Conservation (phyloP, 1,140 invertebrate genomes). For the Drosophila teissieri region DNA sequence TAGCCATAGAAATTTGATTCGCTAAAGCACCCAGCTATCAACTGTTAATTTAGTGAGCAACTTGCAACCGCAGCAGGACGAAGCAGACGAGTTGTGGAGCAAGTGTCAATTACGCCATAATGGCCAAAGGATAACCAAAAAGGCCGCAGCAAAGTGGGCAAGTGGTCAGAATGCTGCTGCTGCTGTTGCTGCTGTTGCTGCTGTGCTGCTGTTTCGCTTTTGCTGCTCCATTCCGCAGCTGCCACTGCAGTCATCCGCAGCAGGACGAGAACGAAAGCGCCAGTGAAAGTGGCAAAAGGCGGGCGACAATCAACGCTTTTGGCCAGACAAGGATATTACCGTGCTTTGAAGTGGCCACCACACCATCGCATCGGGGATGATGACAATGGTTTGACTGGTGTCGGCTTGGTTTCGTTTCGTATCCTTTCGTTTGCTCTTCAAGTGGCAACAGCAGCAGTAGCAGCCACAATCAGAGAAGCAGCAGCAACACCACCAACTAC, state of each 20-base stretch:
- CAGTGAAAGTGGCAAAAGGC: conserved; percentile 57
- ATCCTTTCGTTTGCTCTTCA: conserved; percentile 7
- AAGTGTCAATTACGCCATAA: conserved; percentile 81
- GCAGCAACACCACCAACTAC: conserved; percentile 3
- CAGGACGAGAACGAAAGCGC: conserved; percentile 22
- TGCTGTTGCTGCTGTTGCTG: conserved; percentile 2
- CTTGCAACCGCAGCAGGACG: conserved; percentile 4
- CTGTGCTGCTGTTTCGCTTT: conserved; percentile 21
- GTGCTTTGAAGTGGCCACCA: conserved; percentile 68
- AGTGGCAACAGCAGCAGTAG: not conserved
- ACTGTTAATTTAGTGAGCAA: conserved; percentile 18
- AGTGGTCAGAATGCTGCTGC: conserved; percentile 57
- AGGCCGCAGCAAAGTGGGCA: conserved; percentile 77
- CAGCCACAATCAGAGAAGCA: conserved; percentile 7
- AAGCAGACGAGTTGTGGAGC: conserved; percentile 34
- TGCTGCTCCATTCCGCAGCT: conserved; percentile 20
- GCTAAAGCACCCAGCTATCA: not conserved
- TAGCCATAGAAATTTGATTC: not conserved
- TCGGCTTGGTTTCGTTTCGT: conserved; percentile 15
- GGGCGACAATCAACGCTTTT: conserved; percentile 67
- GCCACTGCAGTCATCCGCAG: conserved; percentile 31
- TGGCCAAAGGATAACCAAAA: conserved; percentile 78
- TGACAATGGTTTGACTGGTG: conserved; percentile 47
- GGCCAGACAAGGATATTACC: conserved; percentile 71
- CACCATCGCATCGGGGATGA: conserved; percentile 48